phyloP scores from a whole-genome alignment of 2,113 vertebrate genomes.

The Megaceryle maxima region DNA sequence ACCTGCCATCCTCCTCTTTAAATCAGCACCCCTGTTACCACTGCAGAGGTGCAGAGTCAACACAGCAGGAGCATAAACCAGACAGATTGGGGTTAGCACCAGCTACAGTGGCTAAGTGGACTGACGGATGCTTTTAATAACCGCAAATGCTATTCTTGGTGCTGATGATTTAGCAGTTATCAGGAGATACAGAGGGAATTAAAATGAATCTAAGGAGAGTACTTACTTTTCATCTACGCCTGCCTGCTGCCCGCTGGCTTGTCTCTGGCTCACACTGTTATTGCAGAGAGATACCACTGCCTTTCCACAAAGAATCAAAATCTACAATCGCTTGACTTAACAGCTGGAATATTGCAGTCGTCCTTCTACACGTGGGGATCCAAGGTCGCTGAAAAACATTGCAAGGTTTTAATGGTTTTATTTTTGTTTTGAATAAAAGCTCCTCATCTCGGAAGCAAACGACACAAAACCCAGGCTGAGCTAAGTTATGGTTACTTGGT shows the following conservation, averaged over 20 bases:
- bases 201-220: not conserved
- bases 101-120: not conserved
- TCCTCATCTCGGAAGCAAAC: not conserved
- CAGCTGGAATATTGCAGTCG: not conserved
- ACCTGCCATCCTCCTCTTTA: not conserved
- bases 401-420: not conserved
- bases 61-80: not conserved
- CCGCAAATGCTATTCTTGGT: not conserved
- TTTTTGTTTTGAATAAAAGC: not conserved
- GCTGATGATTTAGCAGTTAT: slow-evolving; percentile 5
- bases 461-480: not conserved
- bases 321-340: not conserved
- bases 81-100: not conserved
- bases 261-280: not conserved
- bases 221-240: not conserved
- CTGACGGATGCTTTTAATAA: slow-evolving; percentile 40
- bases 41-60: not conserved
- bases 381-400: not conserved
- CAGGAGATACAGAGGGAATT: not conserved
- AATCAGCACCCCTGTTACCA: not conserved
- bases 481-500: too few species aligned
- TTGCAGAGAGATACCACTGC: not conserved
- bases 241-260: not conserved
- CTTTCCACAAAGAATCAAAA: not conserved
- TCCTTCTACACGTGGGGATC: not conserved